Evolutionary conservation across 2,797 vertebrate genomes (phyloP).

Genomic region (Melanotaenia boesemani): DNA sequence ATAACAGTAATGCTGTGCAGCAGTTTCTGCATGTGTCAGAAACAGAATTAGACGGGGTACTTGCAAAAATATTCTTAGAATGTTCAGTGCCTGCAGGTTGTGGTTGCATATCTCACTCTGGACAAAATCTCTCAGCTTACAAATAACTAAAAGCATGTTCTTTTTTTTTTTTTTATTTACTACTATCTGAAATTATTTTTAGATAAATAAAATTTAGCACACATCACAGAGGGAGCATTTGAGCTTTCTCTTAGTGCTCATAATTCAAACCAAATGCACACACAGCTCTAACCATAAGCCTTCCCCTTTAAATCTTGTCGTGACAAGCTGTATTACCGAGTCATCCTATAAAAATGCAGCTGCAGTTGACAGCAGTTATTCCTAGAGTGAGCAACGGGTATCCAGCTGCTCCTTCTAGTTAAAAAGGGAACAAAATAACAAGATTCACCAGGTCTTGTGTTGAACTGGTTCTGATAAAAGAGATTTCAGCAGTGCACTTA

Average conservation of each 20-base stretch:
- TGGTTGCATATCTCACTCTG: background rate
- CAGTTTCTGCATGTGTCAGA: background rate
- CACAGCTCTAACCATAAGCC: background rate
- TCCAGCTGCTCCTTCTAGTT: background rate
- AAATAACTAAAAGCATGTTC: background rate
- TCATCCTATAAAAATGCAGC: constrained; percentile 23
- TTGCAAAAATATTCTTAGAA: constrained; percentile 2
- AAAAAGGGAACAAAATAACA: constrained; percentile 2
- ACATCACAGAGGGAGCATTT: background rate
- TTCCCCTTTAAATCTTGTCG: constrained; percentile 16
- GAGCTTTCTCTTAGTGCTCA: background rate
- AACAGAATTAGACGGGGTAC: background rate
- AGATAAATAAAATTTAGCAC: background rate
- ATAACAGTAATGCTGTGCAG: background rate
- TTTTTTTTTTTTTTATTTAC: background rate
- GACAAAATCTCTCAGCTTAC: background rate
- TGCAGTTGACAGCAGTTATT: constrained; percentile 6
- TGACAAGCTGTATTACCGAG: constrained; percentile 25
- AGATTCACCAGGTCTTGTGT: background rate
- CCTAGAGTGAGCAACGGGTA: background rate
- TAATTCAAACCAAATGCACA: background rate
- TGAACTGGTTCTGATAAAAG: background rate
- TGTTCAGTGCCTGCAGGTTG: background rate
- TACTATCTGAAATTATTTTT: background rate
- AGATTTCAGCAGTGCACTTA: background rate